Percentiles rank a stretch among this genome's conserved stretches.
These are phyloP conservation scores for Cherax quadricarinatus DNA, from an alignment of 1,140 invertebrate species.

Conservation along the genomic window DNA sequence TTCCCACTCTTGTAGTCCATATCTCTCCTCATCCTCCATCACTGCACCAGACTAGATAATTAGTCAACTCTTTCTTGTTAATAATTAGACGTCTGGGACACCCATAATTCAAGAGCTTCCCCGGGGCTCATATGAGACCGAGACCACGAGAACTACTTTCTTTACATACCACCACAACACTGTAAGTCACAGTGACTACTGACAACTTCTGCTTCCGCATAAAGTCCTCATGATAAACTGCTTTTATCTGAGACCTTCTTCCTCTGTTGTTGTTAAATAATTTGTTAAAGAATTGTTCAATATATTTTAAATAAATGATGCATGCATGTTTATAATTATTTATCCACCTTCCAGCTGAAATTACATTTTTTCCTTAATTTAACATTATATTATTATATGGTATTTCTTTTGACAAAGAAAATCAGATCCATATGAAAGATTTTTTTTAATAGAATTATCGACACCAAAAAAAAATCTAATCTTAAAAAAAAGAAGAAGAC, in stretches of 20 bases:
- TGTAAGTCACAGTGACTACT: constrained; percentile 56
- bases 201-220: constrained; percentile 51
- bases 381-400: not conserved
- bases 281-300: constrained; percentile 44
- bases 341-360: not conserved
- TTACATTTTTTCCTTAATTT: not conserved
- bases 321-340: not conserved
- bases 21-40: not conserved
- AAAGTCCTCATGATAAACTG: constrained; percentile 39
- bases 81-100: not conserved
- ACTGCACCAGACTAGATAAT: constrained; percentile 37
- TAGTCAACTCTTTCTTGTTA: constrained; percentile 21
- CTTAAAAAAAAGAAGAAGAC: not conserved
- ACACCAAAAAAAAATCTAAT: not conserved
- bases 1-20: not conserved
- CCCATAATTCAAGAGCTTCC: constrained; percentile 20
- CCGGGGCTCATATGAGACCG: constrained; percentile 54
- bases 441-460: too few species aligned
- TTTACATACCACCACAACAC: constrained; percentile 55
- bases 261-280: constrained; percentile 44
- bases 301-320: constrained; percentile 55
- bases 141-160: constrained; percentile 68
- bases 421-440: too few species aligned
- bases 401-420: too few species aligned
- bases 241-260: not conserved